Evolutionary conservation across 1,140 invertebrate species (phyloP), one percentile per base, ranked within the genome.

Genomic region (Coenobita brevimanus): DNA sequence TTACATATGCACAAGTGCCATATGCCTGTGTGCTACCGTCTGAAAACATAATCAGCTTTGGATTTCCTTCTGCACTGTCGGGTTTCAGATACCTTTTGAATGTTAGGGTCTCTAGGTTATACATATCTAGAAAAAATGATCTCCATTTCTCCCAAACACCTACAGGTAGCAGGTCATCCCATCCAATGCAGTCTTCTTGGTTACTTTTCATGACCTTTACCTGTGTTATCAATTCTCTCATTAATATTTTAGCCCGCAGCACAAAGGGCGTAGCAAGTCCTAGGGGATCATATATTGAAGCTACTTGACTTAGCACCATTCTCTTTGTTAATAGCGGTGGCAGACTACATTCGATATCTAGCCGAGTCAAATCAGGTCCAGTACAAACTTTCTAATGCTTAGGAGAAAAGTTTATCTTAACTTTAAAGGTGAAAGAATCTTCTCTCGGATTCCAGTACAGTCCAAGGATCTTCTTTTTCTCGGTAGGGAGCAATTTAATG

Each of bases 331-430:
- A 67, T n/a, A 67, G 6, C n/a, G 62, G 10, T 10, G 57, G 57
- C 46, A 41, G 10, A 8, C 67, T 24, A 10, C 62, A 21, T 33
- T 62, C 24, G 0, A 82, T 64, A 2, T 82, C 69, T 13, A 50
- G 0, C 1, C 13, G 33, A 8, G 15, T 78, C 0, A 78, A n/a
- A 24, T 38, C 36, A 2, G 83, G 67, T 0, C 46, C 83, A 3
- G 67, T 67, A 36, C 64, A 2, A 0, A 67, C n/a, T 4, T 76
- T 85, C 15, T 60, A 3, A 50, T 3, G 50, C 10, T 46, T 76
- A 13, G 3, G 15, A 2, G 41, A 85, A 46, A 85, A 75, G 10
- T 85, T 85, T 30, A 67, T n/a, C n/a, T 24, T 67, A 67, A 24
- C 64, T 24, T 67, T 67, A n/a, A 8, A 67, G 6, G 64, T 67